Percentiles rank a stretch among this genome's conserved stretches.
phyloP scores from a whole-genome alignment of 2,113 vertebrate species.

The Dermatemys mawii region DNA sequence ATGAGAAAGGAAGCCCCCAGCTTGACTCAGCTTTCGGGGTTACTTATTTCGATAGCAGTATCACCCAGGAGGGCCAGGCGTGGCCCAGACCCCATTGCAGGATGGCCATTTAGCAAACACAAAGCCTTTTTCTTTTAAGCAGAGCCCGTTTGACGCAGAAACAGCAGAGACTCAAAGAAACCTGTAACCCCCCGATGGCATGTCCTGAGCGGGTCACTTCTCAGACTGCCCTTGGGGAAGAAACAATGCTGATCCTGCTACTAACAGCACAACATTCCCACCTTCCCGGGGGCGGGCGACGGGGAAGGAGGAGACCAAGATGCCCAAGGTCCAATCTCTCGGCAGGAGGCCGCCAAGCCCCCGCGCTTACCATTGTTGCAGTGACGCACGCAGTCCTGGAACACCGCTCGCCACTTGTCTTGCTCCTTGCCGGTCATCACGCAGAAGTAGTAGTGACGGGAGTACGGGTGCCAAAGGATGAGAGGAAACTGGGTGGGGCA shows the following conservation, averaged over 20 bases:
- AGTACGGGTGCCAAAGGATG: slow-evolving; percentile 94
- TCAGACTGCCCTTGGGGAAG: not conserved
- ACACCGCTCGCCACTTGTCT: slow-evolving; percentile 90
- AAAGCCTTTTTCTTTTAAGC: not conserved
- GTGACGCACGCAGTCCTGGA: slow-evolving; percentile 93
- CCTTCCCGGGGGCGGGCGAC: too few species aligned
- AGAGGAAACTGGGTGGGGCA: slow-evolving; percentile 87
- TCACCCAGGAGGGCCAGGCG: not conserved
- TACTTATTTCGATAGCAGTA: not conserved
- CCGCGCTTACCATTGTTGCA: slow-evolving; percentile 88
- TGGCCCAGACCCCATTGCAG: too few species aligned
- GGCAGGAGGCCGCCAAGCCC: rapidly evolving
- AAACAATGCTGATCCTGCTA: not conserved
- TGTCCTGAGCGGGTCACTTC: not conserved
- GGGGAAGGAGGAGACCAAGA: not conserved
- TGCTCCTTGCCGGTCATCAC: slow-evolving; percentile 94
- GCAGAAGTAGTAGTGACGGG: slow-evolving; percentile 92
- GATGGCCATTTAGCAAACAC: not conserved
- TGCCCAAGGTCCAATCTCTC: not conserved
- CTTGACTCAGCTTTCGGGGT: not conserved
- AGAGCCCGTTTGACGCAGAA: not conserved
- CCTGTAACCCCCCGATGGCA: not conserved
- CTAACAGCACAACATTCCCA: not conserved
- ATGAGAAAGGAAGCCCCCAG: not conserved
- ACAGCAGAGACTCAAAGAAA: not conserved